Evolutionary conservation across 2,113 vertebrate species (phyloP), one percentile per base, ranked within the genome.

Genomic region (Siniperca chuatsi): DNA sequence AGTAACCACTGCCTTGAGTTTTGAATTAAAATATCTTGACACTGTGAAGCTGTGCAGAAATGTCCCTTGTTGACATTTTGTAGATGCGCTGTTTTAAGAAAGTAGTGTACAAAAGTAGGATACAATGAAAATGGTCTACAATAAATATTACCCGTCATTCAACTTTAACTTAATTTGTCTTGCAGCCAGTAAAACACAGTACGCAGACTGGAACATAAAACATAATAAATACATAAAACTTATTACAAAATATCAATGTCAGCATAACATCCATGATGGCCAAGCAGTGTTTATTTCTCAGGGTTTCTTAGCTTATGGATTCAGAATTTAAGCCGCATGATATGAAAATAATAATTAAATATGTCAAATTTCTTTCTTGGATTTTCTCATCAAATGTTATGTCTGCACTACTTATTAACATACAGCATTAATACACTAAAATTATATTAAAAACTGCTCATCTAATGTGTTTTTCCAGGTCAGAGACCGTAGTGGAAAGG

Each of bases 401-500:
- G 11, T 70, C 9, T 44, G n/a, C 15, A 2, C 25, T 54, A 29
- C n/a, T 55, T 54, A 46, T 29, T 75, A 76, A 58, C 29, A 65
- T 9, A 16, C 25, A 40, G 58, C 21, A 23, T 48, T 33, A 35
- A 16, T n/a, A 40, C 42, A 71, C 3, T 12, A n/a, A 23, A 33
- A 46, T n/a, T 21, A 73, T 7, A 16, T 44, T 58, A 35, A 69
- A 65, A 35, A 11, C 3, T 46, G 48, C 33, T 44, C 8, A 5
- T 42, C 16, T 50, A 0, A 40, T 87, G 84, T 94, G 74, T 75
- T 77, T 83, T 79, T 90, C 54, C 89, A 99, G 98, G 91, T 99
- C 97, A 21, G 98, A 99, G 96, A 99, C 98, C 0, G 98, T 99
- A 79, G 98, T 99, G 86, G 98, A 99, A 86, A 96, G 98, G 85